Conservation (phyloP, 2,797 vertebrate species). For the Manis pentadactyla region DNA sequence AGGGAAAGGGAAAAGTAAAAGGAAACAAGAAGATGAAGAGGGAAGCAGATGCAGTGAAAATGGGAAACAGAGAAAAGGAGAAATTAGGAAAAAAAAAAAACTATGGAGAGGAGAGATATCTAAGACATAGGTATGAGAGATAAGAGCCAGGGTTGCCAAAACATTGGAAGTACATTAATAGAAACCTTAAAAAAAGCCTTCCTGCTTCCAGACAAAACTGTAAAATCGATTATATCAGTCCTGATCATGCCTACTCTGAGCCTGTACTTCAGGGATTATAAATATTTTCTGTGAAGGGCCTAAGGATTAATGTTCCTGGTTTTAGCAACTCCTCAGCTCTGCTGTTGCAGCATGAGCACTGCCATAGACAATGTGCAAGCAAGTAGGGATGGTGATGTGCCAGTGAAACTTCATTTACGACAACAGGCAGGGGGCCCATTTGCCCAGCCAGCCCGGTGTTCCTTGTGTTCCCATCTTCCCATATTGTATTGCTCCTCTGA, state of each 20-base stretch:
- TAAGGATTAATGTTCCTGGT: not conserved
- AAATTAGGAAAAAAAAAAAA: not conserved
- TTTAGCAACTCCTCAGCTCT: not conserved
- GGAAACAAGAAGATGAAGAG: not conserved
- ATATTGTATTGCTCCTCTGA: not conserved
- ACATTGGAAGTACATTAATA: not conserved
- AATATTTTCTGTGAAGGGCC: not conserved
- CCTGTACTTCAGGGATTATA: not conserved
- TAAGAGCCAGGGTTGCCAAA: not conserved
- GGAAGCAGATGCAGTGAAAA: not conserved
- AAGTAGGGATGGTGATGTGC: not conserved
- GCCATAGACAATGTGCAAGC: not conserved
- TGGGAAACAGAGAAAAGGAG: not conserved
- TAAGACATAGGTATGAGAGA: not conserved
- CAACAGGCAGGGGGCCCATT: not conserved
- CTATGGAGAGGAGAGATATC: not conserved
- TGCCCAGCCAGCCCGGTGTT: not conserved
- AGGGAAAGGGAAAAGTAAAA: not conserved
- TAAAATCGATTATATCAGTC: not conserved
- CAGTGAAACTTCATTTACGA: constrained; percentile 3
- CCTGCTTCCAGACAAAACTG: not conserved
- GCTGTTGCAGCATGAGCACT: not conserved
- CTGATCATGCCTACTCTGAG: not conserved
- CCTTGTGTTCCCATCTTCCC: not conserved
- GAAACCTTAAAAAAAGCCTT: not conserved